Evolutionary conservation across 2,113 vertebrate genomes (phyloP).

Genomic region (Ameiurus melas): DNA sequence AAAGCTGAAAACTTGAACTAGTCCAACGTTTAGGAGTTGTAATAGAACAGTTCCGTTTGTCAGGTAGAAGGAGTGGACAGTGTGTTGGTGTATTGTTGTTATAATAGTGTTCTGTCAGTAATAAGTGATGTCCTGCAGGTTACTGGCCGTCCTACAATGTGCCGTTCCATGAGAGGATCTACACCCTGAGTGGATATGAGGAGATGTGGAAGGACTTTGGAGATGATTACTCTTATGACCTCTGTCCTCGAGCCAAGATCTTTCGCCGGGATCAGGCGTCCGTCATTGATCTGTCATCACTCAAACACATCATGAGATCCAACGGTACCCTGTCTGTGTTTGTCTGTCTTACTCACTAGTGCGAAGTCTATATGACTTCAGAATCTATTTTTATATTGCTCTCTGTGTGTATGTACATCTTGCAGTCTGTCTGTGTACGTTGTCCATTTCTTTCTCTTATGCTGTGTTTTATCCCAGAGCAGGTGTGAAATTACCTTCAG

Average conservation of each 20-base stretch:
- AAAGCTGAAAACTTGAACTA: not conserved
- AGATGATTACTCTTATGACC: conserved; percentile 87
- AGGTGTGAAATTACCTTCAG: not conserved
- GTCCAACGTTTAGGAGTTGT: not conserved
- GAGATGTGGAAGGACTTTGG: conserved; percentile 76
- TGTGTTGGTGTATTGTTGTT: not conserved
- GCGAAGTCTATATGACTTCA: not conserved
- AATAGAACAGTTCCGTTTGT: not conserved
- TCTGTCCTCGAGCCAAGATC: conserved; percentile 92
- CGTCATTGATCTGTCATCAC: conserved; percentile 77
- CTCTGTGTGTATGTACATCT: not conserved
- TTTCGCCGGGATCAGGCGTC: conserved; percentile 87
- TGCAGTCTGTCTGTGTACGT: not conserved
- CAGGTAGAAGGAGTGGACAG: not conserved
- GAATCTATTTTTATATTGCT: not conserved
- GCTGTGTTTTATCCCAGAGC: not conserved
- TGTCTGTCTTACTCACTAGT: not conserved
- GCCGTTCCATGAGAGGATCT: conserved; percentile 87
- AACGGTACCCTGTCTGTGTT: conserved; percentile 76
- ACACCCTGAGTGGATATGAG: conserved; percentile 82
- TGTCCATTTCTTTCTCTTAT: not conserved
- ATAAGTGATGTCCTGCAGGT: conserved; percentile 66
- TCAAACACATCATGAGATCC: conserved; percentile 92
- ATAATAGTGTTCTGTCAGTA: not conserved
- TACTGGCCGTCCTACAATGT: conserved; percentile 95